Base-by-base conservation (phyloP, 2,113 vertebrate species). In the Sinocyclocheilus maitianheensis region DNA sequence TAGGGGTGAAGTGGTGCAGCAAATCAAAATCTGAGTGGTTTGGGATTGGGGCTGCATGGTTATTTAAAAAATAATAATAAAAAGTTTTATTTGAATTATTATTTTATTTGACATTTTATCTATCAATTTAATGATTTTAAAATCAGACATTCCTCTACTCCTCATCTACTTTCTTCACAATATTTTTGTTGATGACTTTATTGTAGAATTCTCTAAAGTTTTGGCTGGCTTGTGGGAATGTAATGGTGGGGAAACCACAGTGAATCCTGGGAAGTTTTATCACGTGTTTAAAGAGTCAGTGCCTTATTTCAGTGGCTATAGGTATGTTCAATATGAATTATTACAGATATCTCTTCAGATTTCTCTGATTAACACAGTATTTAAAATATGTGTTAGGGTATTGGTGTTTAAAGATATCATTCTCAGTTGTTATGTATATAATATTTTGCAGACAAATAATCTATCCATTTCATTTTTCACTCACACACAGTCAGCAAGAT, bases 241-340 rank as follows among this genome's bases (percentile, higher is more conserved):
- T 0, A 90, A 90, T 37, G 94, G 95, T 74, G 93, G 89, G 20
- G 93, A 94, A 0, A 94, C 93, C 26, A 92, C 94, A 9, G 95
- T 96, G 78, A 96, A 97, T 90, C 97, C 97, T 2, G 93, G 95
- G 60, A 95, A 93, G 77, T 97, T 99, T 92, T 97, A 96, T 90
- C 93, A 90, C 3, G 81, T 96, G 46, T 99, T 99, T 88, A 97
- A 97, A 93, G 96, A 96, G 91, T 96, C 96, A 0, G 96, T 98
- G 88, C 97, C 97, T 84, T 95, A 94, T 88, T 99, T 99, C 93
- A 97, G 93, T 2, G 97, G 97, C 26, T 97, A 98, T 95, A 98
- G 97, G 97, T 98, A 77, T 79, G 91, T 43, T 77, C 34, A 72
- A 43, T 20, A 9, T 16, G 1, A 69, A 69, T 69, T 18, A 43